Conservation (phyloP, 2,797 vertebrate species). For the Synaphobranchus kaupii region DNA sequence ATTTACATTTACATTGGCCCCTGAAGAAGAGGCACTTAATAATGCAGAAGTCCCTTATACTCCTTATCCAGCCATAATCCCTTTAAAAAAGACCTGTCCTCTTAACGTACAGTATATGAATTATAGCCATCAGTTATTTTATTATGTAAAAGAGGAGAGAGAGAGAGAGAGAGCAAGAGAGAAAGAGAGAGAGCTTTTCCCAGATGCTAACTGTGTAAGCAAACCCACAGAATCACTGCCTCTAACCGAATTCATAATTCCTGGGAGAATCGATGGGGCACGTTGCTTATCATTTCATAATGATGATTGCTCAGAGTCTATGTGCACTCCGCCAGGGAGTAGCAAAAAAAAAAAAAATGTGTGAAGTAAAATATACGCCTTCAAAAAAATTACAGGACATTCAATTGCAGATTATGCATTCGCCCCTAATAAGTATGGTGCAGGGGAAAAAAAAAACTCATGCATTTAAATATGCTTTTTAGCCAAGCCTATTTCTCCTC, state of each 20-base stretch:
- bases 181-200: constrained; percentile 32
- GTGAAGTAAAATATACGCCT: constrained; percentile 48
- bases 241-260: constrained; percentile 60
- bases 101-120: constrained; percentile 75
- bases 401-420: constrained; percentile 72
- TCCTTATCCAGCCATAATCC: constrained; percentile 68
- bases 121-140: constrained; percentile 73
- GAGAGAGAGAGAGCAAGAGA: constrained; percentile 37
- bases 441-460: constrained; percentile 66
- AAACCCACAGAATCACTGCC: constrained; percentile 57
- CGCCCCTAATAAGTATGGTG: constrained; percentile 71
- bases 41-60: constrained; percentile 69
- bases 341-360: not conserved
- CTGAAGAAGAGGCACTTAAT: constrained; percentile 50
- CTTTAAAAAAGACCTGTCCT: constrained; percentile 67
- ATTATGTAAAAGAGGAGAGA: constrained; percentile 56
- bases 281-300: constrained; percentile 68
- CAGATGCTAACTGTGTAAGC: constrained; percentile 41
- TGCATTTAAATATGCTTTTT: constrained; percentile 85
- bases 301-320: constrained; percentile 65
- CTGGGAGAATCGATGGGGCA: constrained; percentile 61
- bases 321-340: constrained; percentile 54
- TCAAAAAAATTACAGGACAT: constrained; percentile 66
- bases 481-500: constrained; percentile 64
- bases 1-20: constrained; percentile 70